Percentiles rank a stretch among this genome's conserved stretches.
Conservation (phyloP, 2,888 invertebrate species). For the Acanthococcus lagerstroemiae region DNA sequence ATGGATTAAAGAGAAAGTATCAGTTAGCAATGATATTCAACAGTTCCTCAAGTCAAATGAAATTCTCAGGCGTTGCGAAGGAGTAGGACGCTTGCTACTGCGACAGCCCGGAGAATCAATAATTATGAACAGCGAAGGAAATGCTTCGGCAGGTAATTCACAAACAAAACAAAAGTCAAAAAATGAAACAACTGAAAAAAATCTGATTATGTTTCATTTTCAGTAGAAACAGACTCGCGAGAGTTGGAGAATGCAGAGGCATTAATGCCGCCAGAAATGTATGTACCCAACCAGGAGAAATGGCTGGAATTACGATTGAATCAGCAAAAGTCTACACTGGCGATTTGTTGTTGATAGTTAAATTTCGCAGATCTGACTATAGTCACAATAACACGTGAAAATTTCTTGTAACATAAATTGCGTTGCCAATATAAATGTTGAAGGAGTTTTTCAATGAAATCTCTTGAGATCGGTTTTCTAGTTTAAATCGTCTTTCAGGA, state of each 20-base stretch:
- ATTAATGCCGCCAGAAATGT: slow-evolving; percentile 82
- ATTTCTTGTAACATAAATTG: no score
- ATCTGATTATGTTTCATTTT: not conserved
- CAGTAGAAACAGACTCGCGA: slow-evolving; percentile 41
- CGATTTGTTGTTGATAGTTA: slow-evolving; percentile 34
- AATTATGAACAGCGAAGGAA: slow-evolving; percentile 50
- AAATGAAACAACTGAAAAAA: not conserved
- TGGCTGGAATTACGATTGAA: slow-evolving; percentile 68
- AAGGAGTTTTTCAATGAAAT: no score
- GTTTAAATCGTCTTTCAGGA: no score
- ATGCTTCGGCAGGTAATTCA: not conserved
- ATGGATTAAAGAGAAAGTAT: slow-evolving; percentile 53
- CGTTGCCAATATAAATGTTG: no score
- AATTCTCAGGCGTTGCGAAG: slow-evolving; percentile 66
- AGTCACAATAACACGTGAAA: no score
- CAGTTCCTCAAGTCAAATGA: slow-evolving; percentile 41
- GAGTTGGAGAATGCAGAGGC: slow-evolving; percentile 43
- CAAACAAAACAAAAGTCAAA: not conserved
- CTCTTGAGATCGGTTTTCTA: no score
- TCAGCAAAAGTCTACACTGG: slow-evolving; percentile 38
- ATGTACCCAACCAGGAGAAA: slow-evolving; percentile 81
- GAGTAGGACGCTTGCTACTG: slow-evolving; percentile 67
- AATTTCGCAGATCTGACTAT: no score
- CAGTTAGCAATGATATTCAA: slow-evolving; percentile 40
- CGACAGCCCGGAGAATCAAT: slow-evolving; percentile 76